Evolutionary conservation across 2,113 vertebrate genomes (phyloP).

Genomic region (Alectura lathami): DNA sequence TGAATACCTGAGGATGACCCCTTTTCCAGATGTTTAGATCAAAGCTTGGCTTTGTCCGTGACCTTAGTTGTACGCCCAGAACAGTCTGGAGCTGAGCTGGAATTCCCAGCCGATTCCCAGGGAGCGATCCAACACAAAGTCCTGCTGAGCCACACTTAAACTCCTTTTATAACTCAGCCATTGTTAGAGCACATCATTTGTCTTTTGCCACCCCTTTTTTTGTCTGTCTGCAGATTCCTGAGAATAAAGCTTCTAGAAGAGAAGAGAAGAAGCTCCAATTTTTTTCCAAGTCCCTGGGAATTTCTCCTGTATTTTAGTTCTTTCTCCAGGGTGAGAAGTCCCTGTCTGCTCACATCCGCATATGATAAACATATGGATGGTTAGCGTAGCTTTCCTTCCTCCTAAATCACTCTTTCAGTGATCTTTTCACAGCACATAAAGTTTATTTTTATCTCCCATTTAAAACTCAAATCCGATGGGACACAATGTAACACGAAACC

Average conservation of each 20-base stretch:
- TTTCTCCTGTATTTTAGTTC: background rate
- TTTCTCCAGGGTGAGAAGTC: background rate
- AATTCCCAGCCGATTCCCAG: conserved; percentile 1
- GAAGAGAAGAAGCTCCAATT: background rate
- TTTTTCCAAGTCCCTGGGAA: background rate
- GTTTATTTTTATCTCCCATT: conserved; percentile 2
- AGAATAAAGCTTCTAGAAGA: background rate
- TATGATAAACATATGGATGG: conserved; percentile 10
- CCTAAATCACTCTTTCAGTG: conserved; percentile 2
- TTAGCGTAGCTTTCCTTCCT: background rate
- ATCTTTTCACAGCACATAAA: background rate
- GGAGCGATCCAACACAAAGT: background rate
- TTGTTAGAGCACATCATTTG: conserved; percentile 2
- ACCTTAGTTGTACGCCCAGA: background rate
- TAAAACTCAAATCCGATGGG: background rate
- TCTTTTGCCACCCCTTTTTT: background rate
- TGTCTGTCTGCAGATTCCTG: background rate
- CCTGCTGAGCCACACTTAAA: background rate
- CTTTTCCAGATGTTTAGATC: background rate
- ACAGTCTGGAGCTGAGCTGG: background rate
- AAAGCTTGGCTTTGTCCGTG: background rate
- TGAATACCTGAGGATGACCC: background rate
- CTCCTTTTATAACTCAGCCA: background rate
- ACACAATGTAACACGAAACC: background rate
- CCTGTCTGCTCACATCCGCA: background rate